These are phyloP conservation scores for Psilopogon haemacephalus DNA, from an alignment of 2,113 vertebrate species.

Conservation along the genomic window DNA sequence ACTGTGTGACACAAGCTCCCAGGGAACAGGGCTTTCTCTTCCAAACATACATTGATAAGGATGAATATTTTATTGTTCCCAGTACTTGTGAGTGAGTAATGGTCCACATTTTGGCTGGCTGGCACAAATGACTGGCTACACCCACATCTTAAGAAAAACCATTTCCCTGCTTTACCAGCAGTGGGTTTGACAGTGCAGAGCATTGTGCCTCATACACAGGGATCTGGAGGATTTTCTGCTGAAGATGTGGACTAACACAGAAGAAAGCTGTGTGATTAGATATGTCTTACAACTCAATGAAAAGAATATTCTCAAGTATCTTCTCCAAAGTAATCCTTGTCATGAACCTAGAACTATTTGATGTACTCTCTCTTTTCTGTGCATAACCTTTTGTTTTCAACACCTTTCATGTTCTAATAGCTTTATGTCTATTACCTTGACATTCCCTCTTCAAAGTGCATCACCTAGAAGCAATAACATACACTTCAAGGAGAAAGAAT, in stretches of 20 bases:
- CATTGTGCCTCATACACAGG: background rate
- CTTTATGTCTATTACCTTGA: background rate
- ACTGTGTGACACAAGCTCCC: background rate
- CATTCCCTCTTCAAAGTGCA: background rate
- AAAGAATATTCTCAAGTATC: background rate
- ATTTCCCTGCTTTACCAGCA: background rate
- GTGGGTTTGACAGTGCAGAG: background rate
- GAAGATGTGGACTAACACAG: background rate
- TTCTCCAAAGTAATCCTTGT: background rate
- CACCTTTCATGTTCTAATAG: background rate
- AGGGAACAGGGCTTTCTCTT: background rate
- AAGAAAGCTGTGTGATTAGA: background rate
- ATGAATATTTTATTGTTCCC: background rate
- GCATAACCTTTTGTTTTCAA: background rate
- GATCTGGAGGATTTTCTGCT: background rate
- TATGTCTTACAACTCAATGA: background rate
- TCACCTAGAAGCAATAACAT: background rate
- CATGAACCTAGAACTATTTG: background rate
- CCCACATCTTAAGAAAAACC: background rate
- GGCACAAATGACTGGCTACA: background rate
- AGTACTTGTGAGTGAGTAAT: background rate
- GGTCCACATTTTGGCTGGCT: background rate
- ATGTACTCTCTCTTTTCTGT: background rate
- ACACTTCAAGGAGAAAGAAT: background rate
- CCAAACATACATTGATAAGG: background rate